Percentiles rank a stretch among this genome's conserved stretches.
phyloP scores from a whole-genome alignment of 2,888 invertebrate species.

The Sarcophaga subvicina region DNA sequence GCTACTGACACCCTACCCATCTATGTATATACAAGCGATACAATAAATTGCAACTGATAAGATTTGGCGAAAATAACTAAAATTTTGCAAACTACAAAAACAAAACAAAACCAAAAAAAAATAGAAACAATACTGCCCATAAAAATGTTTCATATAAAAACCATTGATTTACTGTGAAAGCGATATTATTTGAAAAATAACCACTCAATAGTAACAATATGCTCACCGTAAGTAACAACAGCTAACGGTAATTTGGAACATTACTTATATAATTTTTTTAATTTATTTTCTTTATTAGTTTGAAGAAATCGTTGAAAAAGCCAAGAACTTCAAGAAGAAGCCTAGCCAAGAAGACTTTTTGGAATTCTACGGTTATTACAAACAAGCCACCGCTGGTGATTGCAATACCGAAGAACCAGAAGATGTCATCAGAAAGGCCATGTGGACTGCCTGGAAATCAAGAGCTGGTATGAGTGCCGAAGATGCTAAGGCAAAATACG shows the following conservation, averaged over 20 bases:
- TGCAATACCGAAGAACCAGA: constrained; percentile 92
- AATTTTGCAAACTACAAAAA: not conserved
- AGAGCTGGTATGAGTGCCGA: constrained; percentile 91
- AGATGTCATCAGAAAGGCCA: constrained; percentile 94
- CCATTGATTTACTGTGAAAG: constrained; percentile 35
- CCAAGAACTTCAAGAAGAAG: constrained; percentile 88
- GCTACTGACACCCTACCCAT: constrained; percentile 6
- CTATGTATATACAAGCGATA: not conserved
- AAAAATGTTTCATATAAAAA: constrained; percentile 56
- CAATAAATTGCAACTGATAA: constrained; percentile 55
- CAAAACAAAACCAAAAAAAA: no score
- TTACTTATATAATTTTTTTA: not conserved
- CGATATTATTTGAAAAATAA: constrained; percentile 36
- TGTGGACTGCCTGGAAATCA: constrained; percentile 95
- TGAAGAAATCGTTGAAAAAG: constrained; percentile 87
- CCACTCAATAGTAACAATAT: constrained; percentile 71
- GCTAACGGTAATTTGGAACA: not conserved
- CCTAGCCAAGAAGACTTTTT: constrained; percentile 91
- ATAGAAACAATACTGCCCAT: no score
- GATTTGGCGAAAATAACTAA: constrained; percentile 33
- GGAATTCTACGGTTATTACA: constrained; percentile 91
- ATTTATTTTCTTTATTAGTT: constrained; percentile 83
- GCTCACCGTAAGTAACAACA: constrained; percentile 74
- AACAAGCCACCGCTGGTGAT: constrained; percentile 92
- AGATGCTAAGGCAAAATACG: constrained; percentile 92